phyloP scores from a whole-genome alignment of 1,140 invertebrate species.

The Hydropsyche tenuis region DNA sequence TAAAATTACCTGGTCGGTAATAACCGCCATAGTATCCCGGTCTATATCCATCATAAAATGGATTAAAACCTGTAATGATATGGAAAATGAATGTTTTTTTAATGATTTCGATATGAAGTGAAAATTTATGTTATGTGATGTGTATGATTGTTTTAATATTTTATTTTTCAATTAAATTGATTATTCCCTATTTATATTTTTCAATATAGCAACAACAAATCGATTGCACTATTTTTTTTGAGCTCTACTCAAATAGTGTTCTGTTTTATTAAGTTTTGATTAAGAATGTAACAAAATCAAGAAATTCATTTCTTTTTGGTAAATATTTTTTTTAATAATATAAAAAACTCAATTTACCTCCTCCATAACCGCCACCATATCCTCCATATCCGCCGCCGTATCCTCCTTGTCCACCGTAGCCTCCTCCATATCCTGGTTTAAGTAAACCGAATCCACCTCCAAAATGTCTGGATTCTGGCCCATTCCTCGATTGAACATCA shows the following conservation, averaged over 20 bases:
- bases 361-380: conserved; percentile 39
- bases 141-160: not conserved
- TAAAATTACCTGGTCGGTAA: conserved; percentile 47
- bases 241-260: too few species aligned
- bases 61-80: conserved; percentile 41
- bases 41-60: conserved; percentile 35
- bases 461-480: conserved; percentile 34
- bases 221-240: too few species aligned
- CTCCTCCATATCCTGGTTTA: conserved; percentile 43
- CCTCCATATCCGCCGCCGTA: conserved; percentile 30
- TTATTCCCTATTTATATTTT: too few species aligned
- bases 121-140: not conserved
- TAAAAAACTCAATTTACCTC: conserved; percentile 13
- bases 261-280: too few species aligned
- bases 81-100: not conserved
- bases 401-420: conserved; percentile 32
- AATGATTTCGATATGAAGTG: not conserved
- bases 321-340: too few species aligned
- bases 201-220: too few species aligned
- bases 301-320: too few species aligned
- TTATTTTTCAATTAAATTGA: not conserved
- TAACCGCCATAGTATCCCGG: conserved; percentile 45
- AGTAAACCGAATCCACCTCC: conserved; percentile 36
- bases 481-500: conserved; percentile 21
- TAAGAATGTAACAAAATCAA: not conserved